A percentile compares a stretch with the other conserved stretches of the same genome.
These are phyloP conservation scores for Numenius phaeopus DNA, from an alignment of 2,797 vertebrate species.

Conservation along the genomic window DNA sequence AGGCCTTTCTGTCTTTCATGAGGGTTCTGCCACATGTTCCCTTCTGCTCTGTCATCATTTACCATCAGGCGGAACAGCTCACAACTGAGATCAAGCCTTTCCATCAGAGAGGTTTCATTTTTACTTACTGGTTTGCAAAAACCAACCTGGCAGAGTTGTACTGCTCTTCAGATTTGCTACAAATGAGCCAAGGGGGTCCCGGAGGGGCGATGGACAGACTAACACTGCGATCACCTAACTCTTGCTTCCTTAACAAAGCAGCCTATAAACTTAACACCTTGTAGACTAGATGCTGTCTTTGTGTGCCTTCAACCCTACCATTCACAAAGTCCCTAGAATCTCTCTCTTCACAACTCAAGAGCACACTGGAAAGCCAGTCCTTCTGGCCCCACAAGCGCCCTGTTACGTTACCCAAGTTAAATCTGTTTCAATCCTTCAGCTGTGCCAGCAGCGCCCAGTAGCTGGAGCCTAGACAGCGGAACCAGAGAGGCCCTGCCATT, in stretches of 20 bases:
- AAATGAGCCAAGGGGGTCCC: neutral
- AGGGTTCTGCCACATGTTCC: neutral
- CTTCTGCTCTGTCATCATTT: neutral
- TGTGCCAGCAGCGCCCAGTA: constrained; percentile 90
- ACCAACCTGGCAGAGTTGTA: neutral
- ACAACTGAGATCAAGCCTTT: neutral
- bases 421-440: constrained; percentile 84
- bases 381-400: neutral
- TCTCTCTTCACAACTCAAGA: neutral
- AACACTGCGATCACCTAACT: neutral
- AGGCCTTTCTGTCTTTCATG: neutral
- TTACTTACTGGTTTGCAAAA: neutral
- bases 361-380: neutral
- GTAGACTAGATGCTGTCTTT: neutral
- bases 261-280: neutral
- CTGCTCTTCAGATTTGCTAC: neutral
- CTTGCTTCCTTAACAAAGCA: constrained; percentile 38
- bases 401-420: constrained; percentile 53
- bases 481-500: constrained; percentile 89
- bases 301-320: neutral
- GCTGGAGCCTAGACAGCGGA: constrained; percentile 96
- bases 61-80: neutral
- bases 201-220: constrained; percentile 2
- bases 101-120: neutral
- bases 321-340: neutral